Evolutionary conservation across 2,797 vertebrate genomes (phyloP), one percentile per base, ranked within the genome.

Genomic region (Sciaenops ocellatus): DNA sequence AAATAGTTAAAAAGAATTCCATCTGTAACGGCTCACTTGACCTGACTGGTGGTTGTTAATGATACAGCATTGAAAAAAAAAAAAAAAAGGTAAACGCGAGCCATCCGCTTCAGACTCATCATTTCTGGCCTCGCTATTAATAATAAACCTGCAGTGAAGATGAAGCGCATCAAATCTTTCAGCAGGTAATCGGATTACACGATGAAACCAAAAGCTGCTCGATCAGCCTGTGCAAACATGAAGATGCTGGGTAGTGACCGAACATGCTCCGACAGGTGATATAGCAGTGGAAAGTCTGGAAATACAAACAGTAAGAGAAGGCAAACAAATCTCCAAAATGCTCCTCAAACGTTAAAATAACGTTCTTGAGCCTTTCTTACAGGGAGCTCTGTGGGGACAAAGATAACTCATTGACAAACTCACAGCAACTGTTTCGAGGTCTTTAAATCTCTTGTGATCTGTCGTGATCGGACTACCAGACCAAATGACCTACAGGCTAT

Each of bases 161-260:
- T 28, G 72, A 86, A 73, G 76, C 3, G 5, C 50, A 54, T 80
- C 79, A 67, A n/a, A 86, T 91, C 79, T 86, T 80, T 91, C 90
- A 82, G 24, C 71, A 30, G 78, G 48, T 86, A 84, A 91, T 86
- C 80, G 67, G 88, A 88, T 91, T 84, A 86, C 83, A 52, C 1
- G 66, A 80, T 65, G 85, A 90, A 87, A 88, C 84, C 77, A 76
- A 89, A 91, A 82, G 71, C 47, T 61, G 57, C 77, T 82, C 5
- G 2, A 83, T 90, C 73, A 76, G 73, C 78, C 78, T 88, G 89
- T 86, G 70, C 74, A 90, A 92, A 93, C 90, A 91, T 34, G 55
- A 59, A 76, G 75, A 86, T 51, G 60, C 64, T 57, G 82, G 74
- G 83, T 89, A 90, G 80, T 65, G 81, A 89, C 77, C 47, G 9